Evolutionary conservation across 1,140 invertebrate species (phyloP).

Genomic region (Triops cancriformis): DNA sequence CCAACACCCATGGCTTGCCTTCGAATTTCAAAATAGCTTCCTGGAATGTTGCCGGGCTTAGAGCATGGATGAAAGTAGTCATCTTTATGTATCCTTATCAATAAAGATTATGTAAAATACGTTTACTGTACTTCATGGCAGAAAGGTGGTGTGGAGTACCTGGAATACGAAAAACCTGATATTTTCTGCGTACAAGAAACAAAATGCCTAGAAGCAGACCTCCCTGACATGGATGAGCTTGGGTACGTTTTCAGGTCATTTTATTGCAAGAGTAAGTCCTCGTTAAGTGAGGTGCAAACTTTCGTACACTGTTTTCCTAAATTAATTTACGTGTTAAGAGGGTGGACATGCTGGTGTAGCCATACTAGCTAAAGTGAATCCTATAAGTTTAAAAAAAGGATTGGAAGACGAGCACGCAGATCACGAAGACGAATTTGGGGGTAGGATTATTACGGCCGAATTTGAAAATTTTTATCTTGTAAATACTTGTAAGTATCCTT

Average conservation of each 20-base stretch:
- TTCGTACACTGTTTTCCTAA: neutral
- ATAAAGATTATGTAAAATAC: neutral
- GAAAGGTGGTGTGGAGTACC: conserved; percentile 65
- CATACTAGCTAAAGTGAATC: conserved; percentile 76
- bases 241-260: conserved; percentile 73
- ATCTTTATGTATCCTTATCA: neutral
- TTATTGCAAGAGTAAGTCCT: conserved; percentile 56
- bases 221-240: conserved; percentile 66
- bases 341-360: conserved; percentile 90
- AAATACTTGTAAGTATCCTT: conserved; percentile 49
- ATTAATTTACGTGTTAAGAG: conserved; percentile 46
- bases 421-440: conserved; percentile 49
- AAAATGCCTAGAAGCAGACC: conserved; percentile 73
- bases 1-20: conserved; percentile 52
- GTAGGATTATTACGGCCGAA: conserved; percentile 89
- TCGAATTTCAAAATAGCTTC: conserved; percentile 83
- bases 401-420: conserved; percentile 63
- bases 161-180: conserved; percentile 78
- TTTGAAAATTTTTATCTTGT: conserved; percentile 86
- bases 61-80: conserved; percentile 75
- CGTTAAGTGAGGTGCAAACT: neutral
- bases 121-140: conserved; percentile 34
- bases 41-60: conserved; percentile 95
- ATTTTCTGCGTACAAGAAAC: conserved; percentile 91
- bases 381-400: conserved; percentile 73